Evolutionary conservation across 1,140 invertebrate genomes (phyloP).

Genomic region (Contarinia nasturtii): DNA sequence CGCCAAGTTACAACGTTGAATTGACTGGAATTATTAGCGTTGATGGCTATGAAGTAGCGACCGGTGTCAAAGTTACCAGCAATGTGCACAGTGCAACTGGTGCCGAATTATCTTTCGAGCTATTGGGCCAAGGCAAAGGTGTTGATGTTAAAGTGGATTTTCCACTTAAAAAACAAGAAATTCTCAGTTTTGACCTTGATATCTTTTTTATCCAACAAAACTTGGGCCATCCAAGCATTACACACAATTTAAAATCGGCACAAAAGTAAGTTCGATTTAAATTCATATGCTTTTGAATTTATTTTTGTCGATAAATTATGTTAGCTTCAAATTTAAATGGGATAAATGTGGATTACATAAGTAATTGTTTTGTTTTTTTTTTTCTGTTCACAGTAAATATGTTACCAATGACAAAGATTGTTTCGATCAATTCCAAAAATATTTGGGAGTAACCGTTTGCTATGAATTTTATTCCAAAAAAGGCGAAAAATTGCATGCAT

Average conservation of each 20-base stretch:
- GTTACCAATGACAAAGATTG: slow-evolving; percentile 26
- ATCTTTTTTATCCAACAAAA: slow-evolving; percentile 39
- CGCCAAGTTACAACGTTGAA: slow-evolving; percentile 43
- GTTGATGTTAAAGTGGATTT: slow-evolving; percentile 55
- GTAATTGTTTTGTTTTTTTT: not conserved
- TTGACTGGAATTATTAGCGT: slow-evolving; percentile 45
- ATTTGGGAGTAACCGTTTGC: slow-evolving; percentile 50
- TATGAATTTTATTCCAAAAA: slow-evolving; percentile 28
- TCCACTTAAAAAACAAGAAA: slow-evolving; percentile 60
- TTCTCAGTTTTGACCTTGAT: slow-evolving; percentile 44
- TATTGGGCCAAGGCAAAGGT: slow-evolving; percentile 30
- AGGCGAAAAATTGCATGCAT: slow-evolving; percentile 30
- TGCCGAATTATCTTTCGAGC: slow-evolving; percentile 30
- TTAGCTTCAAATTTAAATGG: too few species aligned
- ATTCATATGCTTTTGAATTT: not conserved
- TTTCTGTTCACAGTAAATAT: not conserved
- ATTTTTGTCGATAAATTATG: not conserved
- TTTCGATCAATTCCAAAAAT: slow-evolving; percentile 43
- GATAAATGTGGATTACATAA: too few species aligned
- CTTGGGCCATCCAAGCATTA: slow-evolving; percentile 22
- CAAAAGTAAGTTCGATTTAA: not conserved
- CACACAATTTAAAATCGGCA: not conserved
- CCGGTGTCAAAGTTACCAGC: slow-evolving; percentile 53
- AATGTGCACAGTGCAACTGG: slow-evolving; percentile 61
- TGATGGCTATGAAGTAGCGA: slow-evolving; percentile 50